phyloP scores from a whole-genome alignment of 92 coral and sea anemone genomes.

The Porites divaricata region DNA sequence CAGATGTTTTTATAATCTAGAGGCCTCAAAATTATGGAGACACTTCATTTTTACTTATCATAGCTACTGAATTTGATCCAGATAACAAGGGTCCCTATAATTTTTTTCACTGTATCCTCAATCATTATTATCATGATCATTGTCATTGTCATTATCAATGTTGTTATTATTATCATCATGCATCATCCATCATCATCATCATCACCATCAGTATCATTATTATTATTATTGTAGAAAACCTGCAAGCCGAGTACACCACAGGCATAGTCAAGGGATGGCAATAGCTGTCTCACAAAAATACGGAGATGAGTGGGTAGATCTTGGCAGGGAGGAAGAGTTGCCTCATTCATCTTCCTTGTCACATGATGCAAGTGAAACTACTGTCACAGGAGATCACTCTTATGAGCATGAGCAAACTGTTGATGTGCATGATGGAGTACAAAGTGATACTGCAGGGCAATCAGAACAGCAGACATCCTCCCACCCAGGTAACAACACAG shows the following conservation, averaged over 20 bases:
- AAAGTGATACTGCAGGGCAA: neutral
- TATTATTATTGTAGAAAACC: constrained; percentile 40
- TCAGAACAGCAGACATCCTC: constrained; percentile 1
- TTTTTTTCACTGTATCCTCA: too few relatives aligned
- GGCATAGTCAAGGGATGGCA: constrained; percentile 26
- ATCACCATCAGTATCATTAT: neutral
- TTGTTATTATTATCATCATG: too few relatives aligned
- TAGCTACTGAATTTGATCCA: too few relatives aligned
- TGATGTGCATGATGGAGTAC: neutral
- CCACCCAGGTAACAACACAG: neutral
- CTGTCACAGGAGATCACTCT: neutral
- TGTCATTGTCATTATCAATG: too few relatives aligned
- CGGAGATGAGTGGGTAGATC: constrained; percentile 78
- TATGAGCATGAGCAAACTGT: neutral
- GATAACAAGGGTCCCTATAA: too few relatives aligned
- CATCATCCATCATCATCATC: neutral
- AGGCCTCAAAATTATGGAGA: too few relatives aligned
- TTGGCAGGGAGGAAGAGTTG: constrained; percentile 31
- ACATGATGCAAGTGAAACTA: constrained; percentile 26
- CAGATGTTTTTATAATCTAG: too few relatives aligned
- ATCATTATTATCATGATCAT: too few relatives aligned
- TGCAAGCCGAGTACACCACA: constrained; percentile 72
- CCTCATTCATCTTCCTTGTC: neutral
- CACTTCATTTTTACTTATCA: too few relatives aligned
- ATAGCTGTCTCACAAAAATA: constrained; percentile 32